Base-by-base conservation (phyloP, 2,113 vertebrate genomes). In the Prochilodus magdalenae region DNA sequence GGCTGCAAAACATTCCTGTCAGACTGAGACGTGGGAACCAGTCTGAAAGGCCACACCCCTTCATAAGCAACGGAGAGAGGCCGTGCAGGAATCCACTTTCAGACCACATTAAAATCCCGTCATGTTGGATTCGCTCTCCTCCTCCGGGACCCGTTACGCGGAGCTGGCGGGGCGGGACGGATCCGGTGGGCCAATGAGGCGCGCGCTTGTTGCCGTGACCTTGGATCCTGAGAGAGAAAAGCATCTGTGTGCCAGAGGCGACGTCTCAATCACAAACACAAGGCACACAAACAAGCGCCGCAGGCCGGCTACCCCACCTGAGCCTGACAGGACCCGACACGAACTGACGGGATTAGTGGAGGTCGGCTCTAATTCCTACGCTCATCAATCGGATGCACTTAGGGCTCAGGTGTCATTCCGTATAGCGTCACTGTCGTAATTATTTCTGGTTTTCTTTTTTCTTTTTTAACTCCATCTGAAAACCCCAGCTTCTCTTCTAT, bases 1-100 rank as follows among this genome's bases (percentile, higher is more conserved):
- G 75, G 78, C 85, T 85, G 86, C 84, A 67, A 60, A 88, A 88
- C 91, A 89, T 89, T 92, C 86, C 87, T 88, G 86, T 87, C 47
- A 84, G 83, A 91, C 65, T 81, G 87, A 87, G 86, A 89, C 83
- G 0, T 88, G 88, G 86, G 88, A 92, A 90, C 84, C 59, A 63
- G 77, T 26, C 82, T 79, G 77, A 85, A 88, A 90, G 55, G 80
- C n/a, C 67, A 75, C 65, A 75, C 55, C 73, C 36, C 72, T 80
- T 18, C 79, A 71, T 67, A 71, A 77, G 87, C 75, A 26, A 75
- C 76, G 55, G 57, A 29, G 20, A 77, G 60, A 47, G 63, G 69
- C 65, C 30, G 51, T 65, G 69, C 67, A 81, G 49, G 67, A 77
- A 84, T 77, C 77, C 67, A 66, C 10, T 60, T 76, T 77, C 73